Conservation (phyloP, 1,140 invertebrate genomes). For the Planococcus citri region DNA sequence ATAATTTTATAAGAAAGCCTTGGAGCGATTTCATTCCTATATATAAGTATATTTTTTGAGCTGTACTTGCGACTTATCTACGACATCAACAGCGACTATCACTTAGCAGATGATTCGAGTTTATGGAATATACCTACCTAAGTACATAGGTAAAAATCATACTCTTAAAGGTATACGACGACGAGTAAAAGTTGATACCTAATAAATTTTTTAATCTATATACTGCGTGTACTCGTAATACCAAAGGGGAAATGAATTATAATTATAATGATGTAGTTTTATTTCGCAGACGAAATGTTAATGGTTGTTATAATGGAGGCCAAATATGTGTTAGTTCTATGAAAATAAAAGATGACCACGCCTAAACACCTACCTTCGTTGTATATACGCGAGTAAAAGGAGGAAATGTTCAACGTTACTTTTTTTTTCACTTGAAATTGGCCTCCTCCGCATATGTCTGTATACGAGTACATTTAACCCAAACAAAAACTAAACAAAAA, state of each 20-base stretch:
- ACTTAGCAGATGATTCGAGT: neutral
- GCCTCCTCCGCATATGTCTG: neutral
- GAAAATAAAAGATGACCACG: slow-evolving; percentile 3
- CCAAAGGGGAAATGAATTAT: neutral
- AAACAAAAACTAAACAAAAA: too few species aligned
- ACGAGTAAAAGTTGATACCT: too few species aligned
- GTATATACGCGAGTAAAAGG: neutral
- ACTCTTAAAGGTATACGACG: neutral
- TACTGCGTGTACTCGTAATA: neutral
- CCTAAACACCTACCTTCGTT: neutral
- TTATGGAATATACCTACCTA: neutral
- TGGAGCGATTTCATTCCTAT: too few species aligned
- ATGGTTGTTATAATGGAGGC: neutral
- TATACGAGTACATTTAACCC: too few species aligned
- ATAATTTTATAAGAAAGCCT: neutral
- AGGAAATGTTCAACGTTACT: neutral
- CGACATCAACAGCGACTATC: too few species aligned
- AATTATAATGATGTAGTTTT: neutral
- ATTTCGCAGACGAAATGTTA: neutral
- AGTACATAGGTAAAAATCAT: neutral
- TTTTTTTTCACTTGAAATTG: neutral
- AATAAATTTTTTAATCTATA: too few species aligned
- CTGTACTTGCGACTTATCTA: too few species aligned
- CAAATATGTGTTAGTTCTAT: neutral
- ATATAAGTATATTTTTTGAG: too few species aligned